These are phyloP conservation scores for Enoplosus armatus DNA, from an alignment of 2,797 vertebrate species.

Conservation along the genomic window DNA sequence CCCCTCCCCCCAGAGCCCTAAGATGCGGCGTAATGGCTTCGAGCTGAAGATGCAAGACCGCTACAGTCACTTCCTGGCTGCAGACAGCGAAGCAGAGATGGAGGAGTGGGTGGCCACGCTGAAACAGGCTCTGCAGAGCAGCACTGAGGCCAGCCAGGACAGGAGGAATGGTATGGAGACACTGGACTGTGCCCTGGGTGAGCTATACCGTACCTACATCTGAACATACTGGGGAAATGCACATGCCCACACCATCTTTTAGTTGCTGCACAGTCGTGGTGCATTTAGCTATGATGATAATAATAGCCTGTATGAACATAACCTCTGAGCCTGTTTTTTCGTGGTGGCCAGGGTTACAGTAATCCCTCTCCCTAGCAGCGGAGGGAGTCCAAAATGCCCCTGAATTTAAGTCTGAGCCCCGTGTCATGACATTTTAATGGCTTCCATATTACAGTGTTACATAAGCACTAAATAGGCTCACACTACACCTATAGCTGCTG, in stretches of 20 bases:
- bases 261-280: conserved; percentile 14
- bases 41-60: conserved; percentile 98
- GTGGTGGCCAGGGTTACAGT: conserved; percentile 15
- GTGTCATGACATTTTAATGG: conserved; percentile 43
- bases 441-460: conserved; percentile 30
- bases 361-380: conserved; percentile 10
- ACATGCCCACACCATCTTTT: background rate
- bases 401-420: conserved; percentile 12
- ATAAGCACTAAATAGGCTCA: conserved; percentile 20
- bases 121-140: conserved; percentile 93
- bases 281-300: conserved; percentile 27
- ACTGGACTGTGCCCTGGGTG: conserved; percentile 85
- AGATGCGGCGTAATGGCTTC: conserved; percentile 94
- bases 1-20: conserved; percentile 88
- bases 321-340: conserved; percentile 13
- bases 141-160: conserved; percentile 89
- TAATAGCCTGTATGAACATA: conserved; percentile 20
- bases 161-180: conserved; percentile 88
- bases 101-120: conserved; percentile 96
- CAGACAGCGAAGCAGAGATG: conserved; percentile 97
- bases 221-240: background rate
- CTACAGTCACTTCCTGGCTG: conserved; percentile 96
- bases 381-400: conserved; percentile 18
- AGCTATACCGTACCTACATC: conserved; percentile 13
- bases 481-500: background rate